Percentiles rank a stretch among this genome's conserved stretches.
phyloP scores from a whole-genome alignment of 2,797 vertebrate species.

The Trachurus trachurus region DNA sequence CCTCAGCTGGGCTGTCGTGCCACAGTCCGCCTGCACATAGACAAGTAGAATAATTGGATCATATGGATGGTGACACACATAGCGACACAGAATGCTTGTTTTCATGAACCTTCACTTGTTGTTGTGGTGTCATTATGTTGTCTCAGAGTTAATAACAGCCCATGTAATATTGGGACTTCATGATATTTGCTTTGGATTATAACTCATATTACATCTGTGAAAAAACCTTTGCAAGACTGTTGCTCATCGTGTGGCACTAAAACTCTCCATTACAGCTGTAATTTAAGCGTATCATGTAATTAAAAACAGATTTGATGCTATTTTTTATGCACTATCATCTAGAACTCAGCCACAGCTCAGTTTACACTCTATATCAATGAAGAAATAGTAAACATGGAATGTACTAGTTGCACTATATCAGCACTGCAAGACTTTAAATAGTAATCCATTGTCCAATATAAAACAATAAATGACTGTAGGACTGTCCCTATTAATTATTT shows the following conservation, averaged over 20 bases:
- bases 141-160: neutral
- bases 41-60: slow-evolving; percentile 44
- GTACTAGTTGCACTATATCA: neutral
- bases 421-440: neutral
- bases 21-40: slow-evolving; percentile 20
- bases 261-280: neutral
- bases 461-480: neutral
- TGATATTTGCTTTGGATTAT: neutral
- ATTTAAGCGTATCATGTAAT: neutral
- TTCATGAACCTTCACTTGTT: neutral
- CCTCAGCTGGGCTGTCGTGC: slow-evolving; percentile 30
- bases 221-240: too few relatives aligned
- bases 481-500: too few relatives aligned
- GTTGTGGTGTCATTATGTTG: neutral
- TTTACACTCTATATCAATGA: neutral
- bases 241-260: neutral
- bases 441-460: neutral
- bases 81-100: slow-evolving; percentile 27
- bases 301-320: neutral
- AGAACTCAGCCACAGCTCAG: too few relatives aligned
- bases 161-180: neutral
- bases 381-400: neutral
- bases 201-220: too few relatives aligned
- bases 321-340: neutral
- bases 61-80: slow-evolving; percentile 20